Percentiles rank a stretch among this genome's conserved stretches.
Conservation (phyloP, 2,797 vertebrate species). For the Streptopelia turtur region DNA sequence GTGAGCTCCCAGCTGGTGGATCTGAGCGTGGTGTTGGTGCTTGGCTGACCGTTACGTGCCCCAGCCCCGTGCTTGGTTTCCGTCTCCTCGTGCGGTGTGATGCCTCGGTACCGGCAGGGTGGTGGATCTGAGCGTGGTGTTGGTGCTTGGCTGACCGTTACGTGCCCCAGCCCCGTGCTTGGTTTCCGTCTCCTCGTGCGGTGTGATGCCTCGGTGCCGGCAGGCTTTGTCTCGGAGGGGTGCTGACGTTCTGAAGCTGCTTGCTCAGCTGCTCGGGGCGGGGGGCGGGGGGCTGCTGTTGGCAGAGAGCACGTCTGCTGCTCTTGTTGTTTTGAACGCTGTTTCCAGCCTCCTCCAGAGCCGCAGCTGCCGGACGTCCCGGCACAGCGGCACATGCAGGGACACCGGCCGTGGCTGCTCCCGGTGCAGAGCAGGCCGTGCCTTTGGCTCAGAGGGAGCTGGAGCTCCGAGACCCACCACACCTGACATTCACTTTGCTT, state of each 20-base stretch:
- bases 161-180: too few relatives aligned
- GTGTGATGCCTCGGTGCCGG: too few relatives aligned
- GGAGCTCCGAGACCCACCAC: neutral
- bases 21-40: neutral
- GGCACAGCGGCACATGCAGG: neutral
- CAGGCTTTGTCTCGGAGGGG: neutral
- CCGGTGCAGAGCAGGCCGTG: neutral
- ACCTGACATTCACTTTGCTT: neutral
- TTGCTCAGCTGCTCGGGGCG: neutral
- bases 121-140: too few relatives aligned
- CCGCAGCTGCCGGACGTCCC: neutral
- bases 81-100: neutral
- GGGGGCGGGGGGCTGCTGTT: neutral
- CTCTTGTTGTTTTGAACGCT: neutral
- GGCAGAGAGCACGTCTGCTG: neutral
- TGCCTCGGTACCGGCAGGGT: neutral
- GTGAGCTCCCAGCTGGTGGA: neutral
- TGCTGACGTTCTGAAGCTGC: neutral
- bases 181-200: too few relatives aligned
- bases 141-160: too few relatives aligned
- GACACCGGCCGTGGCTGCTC: accelerated
- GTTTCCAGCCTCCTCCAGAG: neutral
- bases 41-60: neutral
- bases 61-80: neutral
- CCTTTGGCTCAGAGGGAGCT: neutral